Evolutionary conservation across 2,113 vertebrate genomes (phyloP).

Genomic region (Daubentonia madagascariensis): DNA sequence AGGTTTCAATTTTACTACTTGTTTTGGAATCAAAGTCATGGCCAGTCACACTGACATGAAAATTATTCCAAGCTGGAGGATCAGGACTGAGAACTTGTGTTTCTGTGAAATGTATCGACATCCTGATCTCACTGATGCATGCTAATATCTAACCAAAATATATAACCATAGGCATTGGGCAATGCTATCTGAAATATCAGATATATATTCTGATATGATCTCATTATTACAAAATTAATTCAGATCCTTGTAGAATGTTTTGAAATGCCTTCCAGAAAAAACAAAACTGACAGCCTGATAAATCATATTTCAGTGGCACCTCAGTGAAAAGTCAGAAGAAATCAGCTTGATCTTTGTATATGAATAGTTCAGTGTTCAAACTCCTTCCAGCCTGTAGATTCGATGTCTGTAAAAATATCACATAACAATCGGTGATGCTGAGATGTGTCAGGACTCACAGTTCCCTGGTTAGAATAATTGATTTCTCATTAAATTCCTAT

Average conservation of each 20-base stretch:
- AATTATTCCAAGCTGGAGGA: not conserved
- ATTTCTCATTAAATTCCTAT: conserved; percentile 42
- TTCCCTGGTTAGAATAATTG: not conserved
- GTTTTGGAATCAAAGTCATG: conserved; percentile 57
- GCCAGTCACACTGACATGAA: not conserved
- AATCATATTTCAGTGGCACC: conserved; percentile 43
- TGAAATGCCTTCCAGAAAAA: conserved; percentile 64
- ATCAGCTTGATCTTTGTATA: conserved; percentile 53
- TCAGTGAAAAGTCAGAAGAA: conserved; percentile 57
- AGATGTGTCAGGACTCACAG: not conserved
- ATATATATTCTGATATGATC: conserved; percentile 42
- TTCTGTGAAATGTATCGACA: not conserved
- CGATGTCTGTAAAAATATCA: not conserved
- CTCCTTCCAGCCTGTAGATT: not conserved
- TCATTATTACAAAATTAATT: conserved; percentile 75
- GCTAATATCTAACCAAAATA: not conserved
- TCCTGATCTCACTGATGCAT: not conserved
- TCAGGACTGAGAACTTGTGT: not conserved
- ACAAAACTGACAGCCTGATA: conserved; percentile 58
- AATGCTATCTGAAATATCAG: not conserved
- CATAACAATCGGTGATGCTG: not conserved
- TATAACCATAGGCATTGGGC: not conserved
- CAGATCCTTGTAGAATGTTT: conserved; percentile 60
- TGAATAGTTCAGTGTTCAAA: not conserved
- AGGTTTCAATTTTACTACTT: conserved; percentile 45